These are phyloP conservation scores for Tipula lateralis DNA, from an alignment of 2,888 invertebrate species.

Conservation along the genomic window DNA sequence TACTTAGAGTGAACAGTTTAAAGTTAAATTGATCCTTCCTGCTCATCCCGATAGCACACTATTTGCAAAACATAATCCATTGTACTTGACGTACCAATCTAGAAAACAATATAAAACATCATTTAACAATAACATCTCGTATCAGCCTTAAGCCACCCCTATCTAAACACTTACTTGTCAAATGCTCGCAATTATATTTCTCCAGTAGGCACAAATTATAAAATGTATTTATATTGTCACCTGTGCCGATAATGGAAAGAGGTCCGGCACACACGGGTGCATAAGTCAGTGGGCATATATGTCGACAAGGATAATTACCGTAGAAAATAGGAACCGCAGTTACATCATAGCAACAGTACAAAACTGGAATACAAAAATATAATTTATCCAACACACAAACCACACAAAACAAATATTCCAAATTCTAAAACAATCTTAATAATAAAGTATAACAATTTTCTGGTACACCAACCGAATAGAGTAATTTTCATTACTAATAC, in stretches of 20 bases:
- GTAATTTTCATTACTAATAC: not conserved
- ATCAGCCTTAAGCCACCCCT: too few relatives aligned
- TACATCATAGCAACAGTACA: not conserved
- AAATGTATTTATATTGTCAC: not conserved
- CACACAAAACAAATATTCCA: not conserved
- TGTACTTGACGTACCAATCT: not conserved
- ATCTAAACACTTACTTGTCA: not conserved
- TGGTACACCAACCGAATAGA: not conserved
- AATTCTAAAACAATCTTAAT: not conserved
- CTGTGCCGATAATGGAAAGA: not conserved
- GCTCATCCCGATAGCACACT: not conserved
- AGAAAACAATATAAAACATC: not conserved
- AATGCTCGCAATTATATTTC: not conserved
- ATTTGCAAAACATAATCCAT: not conserved
- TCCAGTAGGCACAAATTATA: not conserved
- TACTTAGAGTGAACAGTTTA: not conserved
- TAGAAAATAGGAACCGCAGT: not conserved
- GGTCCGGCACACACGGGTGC: not conserved
- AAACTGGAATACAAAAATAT: not conserved
- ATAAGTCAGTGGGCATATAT: not conserved
- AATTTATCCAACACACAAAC: not conserved
- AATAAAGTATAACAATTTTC: not conserved
- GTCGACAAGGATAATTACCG: not conserved
- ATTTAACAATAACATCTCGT: too few relatives aligned
- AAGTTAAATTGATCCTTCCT: not conserved